Percentiles rank a stretch among this genome's conserved stretches.
Conservation (phyloP, 2,888 invertebrate genomes). For the Glyphotaelius pellucidus region DNA sequence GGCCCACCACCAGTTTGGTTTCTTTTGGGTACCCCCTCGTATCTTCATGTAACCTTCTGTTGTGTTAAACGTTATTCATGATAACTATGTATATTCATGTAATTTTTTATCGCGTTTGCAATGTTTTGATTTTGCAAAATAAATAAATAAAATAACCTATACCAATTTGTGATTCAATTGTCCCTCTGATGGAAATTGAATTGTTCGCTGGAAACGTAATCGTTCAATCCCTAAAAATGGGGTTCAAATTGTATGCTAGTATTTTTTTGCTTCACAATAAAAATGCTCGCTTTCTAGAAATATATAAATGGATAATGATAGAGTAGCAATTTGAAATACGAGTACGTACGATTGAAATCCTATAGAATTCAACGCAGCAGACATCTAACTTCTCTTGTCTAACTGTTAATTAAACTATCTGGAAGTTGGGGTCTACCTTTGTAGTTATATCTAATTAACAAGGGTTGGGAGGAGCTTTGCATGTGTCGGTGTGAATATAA, state of each 20-base stretch:
- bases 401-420: neutral
- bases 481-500: neutral
- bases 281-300: neutral
- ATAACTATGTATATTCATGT: no score
- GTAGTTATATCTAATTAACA: neutral
- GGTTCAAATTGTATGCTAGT: neutral
- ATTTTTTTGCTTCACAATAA: neutral
- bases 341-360: neutral
- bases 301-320: neutral
- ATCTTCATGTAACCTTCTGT: no score
- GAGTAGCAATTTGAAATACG: neutral
- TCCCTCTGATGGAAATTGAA: no score
- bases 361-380: neutral
- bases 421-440: slow-evolving; percentile 2
- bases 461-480: neutral
- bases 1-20: no score
- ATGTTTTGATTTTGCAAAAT: no score
- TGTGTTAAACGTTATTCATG: no score
- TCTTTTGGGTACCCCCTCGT: no score
- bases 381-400: neutral
- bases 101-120: no score
- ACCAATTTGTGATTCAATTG: no score
- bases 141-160: no score
- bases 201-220: no score
- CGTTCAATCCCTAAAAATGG: no score